A percentile compares a stretch with the other conserved stretches of the same genome.
Conservation (phyloP, 2,113 vertebrate species). For the Enhydra lutris region DNA sequence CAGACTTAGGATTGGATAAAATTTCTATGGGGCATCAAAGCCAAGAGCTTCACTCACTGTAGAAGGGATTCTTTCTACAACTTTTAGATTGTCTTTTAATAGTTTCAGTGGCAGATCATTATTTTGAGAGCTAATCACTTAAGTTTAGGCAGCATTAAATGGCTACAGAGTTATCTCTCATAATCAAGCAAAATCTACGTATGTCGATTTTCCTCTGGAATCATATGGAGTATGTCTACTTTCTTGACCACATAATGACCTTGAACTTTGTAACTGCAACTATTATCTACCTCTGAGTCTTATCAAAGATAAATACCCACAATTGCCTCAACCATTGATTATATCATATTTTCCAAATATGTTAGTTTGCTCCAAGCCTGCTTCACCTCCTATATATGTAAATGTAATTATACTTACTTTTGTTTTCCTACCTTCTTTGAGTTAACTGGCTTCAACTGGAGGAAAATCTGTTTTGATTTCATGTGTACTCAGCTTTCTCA, state of each 20-base stretch:
- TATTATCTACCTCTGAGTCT: neutral
- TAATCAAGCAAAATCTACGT: neutral
- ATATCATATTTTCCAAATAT: neutral
- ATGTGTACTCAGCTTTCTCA: neutral
- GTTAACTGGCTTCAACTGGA: neutral
- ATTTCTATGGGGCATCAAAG: neutral
- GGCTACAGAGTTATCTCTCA: neutral
- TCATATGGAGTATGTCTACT: neutral
- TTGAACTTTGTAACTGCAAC: neutral
- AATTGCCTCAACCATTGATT: neutral
- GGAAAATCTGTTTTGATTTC: neutral
- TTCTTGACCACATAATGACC: conserved; percentile 3
- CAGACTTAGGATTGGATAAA: neutral
- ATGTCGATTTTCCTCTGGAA: neutral
- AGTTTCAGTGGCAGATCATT: neutral
- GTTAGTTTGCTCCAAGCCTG: neutral
- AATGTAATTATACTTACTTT: neutral
- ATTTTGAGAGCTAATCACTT: neutral
- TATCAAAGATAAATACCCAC: neutral
- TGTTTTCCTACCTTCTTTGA: conserved; percentile 13
- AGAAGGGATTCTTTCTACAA: neutral
- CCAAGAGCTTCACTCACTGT: neutral
- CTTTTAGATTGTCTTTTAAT: neutral
- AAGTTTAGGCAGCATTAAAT: neutral
- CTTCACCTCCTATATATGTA: neutral